These are phyloP conservation scores for Cyclura pinguis DNA, from an alignment of 2,797 vertebrate species.

Conservation along the genomic window DNA sequence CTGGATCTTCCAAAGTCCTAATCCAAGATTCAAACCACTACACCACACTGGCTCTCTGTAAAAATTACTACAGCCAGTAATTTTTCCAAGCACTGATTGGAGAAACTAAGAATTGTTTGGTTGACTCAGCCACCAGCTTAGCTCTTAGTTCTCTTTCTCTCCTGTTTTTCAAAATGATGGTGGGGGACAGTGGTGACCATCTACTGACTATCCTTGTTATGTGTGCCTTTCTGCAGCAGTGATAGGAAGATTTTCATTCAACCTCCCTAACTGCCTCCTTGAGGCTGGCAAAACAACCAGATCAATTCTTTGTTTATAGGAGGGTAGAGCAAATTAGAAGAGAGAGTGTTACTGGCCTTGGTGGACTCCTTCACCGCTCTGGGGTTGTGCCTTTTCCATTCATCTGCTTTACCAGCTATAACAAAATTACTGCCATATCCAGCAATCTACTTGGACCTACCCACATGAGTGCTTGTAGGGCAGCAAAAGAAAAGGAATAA, in stretches of 20 bases:
- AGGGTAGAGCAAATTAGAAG: background rate
- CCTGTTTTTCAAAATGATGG: background rate
- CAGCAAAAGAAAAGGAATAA: background rate
- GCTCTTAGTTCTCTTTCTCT: background rate
- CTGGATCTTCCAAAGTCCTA: background rate
- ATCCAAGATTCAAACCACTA: background rate
- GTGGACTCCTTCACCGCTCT: constrained; percentile 35
- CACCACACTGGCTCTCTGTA: background rate
- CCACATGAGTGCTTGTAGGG: background rate
- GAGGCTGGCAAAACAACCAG: constrained; percentile 10
- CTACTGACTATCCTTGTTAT: background rate
- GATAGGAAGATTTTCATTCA: constrained; percentile 33
- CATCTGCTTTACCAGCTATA: constrained; percentile 15
- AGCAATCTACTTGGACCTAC: constrained; percentile 9
- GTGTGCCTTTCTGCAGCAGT: background rate
- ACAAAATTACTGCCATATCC: constrained; percentile 37
- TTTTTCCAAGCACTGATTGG: background rate
- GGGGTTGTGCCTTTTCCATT: background rate
- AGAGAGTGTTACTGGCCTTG: constrained; percentile 14
- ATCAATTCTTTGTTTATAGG: constrained; percentile 29
- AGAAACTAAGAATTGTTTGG: background rate
- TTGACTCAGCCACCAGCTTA: background rate
- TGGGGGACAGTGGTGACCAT: background rate
- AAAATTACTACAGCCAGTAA: no score
- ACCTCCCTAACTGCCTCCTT: background rate